Percentiles rank a stretch among this genome's conserved stretches.
Evolutionary conservation across 2,888 invertebrate species (phyloP).

Genomic region (Cataglyphis rosenhaueri): DNA sequence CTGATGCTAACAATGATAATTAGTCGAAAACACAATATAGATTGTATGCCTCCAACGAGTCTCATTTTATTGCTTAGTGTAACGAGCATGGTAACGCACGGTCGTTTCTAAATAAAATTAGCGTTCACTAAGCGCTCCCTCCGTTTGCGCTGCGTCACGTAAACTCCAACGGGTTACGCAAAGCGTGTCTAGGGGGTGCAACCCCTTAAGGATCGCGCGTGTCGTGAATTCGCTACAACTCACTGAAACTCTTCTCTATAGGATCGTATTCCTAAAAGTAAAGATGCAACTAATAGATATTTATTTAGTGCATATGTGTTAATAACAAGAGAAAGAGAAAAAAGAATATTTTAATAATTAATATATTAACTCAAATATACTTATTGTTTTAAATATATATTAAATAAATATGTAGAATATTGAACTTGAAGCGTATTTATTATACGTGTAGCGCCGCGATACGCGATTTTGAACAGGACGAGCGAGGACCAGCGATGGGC

Average conservation of each 20-base stretch:
- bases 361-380: background rate
- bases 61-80: slow-evolving; percentile 73
- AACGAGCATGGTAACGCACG: slow-evolving; percentile 72
- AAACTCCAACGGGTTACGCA: slow-evolving; percentile 35
- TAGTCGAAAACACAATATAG: slow-evolving; percentile 74
- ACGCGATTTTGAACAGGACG: too few species aligned
- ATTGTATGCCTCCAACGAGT: slow-evolving; percentile 63
- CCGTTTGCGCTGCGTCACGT: slow-evolving; percentile 19
- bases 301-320: background rate
- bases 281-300: background rate
- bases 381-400: background rate
- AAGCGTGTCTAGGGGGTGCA: slow-evolving; percentile 31
- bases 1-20: slow-evolving; percentile 71
- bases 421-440: too few species aligned
- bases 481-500: too few species aligned
- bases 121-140: slow-evolving; percentile 27
- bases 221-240: slow-evolving; percentile 30
- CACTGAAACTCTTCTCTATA: background rate
- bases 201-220: slow-evolving; percentile 47
- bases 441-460: too few species aligned
- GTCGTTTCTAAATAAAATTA: slow-evolving; percentile 77
- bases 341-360: background rate
- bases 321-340: background rate
- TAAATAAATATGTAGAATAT: too few species aligned
- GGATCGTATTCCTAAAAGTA: slow-evolving; percentile 14